Evolutionary conservation across 2,888 invertebrate genomes (phyloP), one percentile per base, ranked within the genome.

Genomic region (Caenorhabditis auriculariae): DNA sequence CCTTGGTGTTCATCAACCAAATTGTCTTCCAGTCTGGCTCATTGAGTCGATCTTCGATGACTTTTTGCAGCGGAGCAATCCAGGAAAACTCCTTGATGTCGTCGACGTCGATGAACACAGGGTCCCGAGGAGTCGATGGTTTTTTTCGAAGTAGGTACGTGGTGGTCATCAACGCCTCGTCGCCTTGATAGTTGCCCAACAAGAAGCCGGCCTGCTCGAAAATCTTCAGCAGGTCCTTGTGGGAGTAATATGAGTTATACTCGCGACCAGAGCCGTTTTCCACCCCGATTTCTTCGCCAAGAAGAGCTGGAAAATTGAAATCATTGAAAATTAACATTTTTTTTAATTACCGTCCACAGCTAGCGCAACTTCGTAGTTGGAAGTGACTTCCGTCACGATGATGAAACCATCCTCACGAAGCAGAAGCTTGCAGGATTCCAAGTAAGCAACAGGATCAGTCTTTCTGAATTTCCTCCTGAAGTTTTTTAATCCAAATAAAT

Each of bases 31-130:
- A 86, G 28, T 78, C 81, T 21, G 82, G 77, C 72, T 88, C 87
- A 62, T 87, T 87, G 82, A 95, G 80, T 0, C 89, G 88, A 1
- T 85, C 86, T 82, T 93, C 93, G 35, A 78, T 66, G 44, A 66
- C 60, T 59, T 81, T 72, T 60, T 81, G 79, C 29, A 80, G 73
- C n/a, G 77, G 76, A 50, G 77, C 80, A 41, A 81, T 75, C 81
- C 81, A 81, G 7, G 65, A 64, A 70, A 81, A 81, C 51, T 77
- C 74, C 49, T 70, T 63, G 51, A 80, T 62, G 55, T 81, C 81
- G 49, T 81, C 81, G 17, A 78, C 74, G 59, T 78, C 72, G 47
- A 81, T 60, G 58, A 80, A 72, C 15, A 62, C 68, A 21, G 81
- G 81, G 12, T 80, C 75, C 27, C 75, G 69, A n/a, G 58, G 55